Evolutionary conservation across 2,888 invertebrate species (phyloP), one percentile per base, ranked within the genome.

Genomic region (Lepidochitona cinerea): DNA sequence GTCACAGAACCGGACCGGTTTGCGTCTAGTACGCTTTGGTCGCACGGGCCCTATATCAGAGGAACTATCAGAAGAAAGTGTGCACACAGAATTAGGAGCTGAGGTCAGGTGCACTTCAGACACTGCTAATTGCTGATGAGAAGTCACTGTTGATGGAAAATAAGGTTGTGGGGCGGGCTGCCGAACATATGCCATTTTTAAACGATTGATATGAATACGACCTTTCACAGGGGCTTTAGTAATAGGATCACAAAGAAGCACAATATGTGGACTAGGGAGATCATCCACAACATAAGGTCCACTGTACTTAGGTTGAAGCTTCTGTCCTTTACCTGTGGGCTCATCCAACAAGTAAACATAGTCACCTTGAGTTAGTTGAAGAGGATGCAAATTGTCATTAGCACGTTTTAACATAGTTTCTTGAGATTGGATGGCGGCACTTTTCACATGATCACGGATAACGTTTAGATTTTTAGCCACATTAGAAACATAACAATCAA

Each of bases 171-270:
- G 77, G 7, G 2, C 36, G 3, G 79, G 76, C 7, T 74, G 69
- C 14, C 79, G 54, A 29, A 79, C 75, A 73, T 77, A 75, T 29
- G 78, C 77, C 29, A 72, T 37, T 70, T 81, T 79, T 1, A 81
- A 70, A 53, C 78, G 66, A 36, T 77, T 72, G 33, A 81, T 53
- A 68, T 79, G 78, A 12, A 79, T 49, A 14, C 75, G 73, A 14
- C 75, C 53, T 37, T 71, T 69, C 29, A 71, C 49, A 18, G 65
- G 36, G n/a, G 68, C 71, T 12, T 53, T 37, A 36, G 37, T 73
- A 0, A 29, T 14, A 0, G 76, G 72, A 36, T 78, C 72, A n/a
- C 37, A 26, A 2, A 79, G 37, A 14, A 36, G n/a, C 29, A 78
- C 72, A 32, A 74, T 71, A 67, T 78, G 78, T 4, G 74, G 74